Evolutionary conservation across 2,797 vertebrate genomes (phyloP), one percentile per base, ranked within the genome.

Genomic region (Pseudochirops corinnae): DNA sequence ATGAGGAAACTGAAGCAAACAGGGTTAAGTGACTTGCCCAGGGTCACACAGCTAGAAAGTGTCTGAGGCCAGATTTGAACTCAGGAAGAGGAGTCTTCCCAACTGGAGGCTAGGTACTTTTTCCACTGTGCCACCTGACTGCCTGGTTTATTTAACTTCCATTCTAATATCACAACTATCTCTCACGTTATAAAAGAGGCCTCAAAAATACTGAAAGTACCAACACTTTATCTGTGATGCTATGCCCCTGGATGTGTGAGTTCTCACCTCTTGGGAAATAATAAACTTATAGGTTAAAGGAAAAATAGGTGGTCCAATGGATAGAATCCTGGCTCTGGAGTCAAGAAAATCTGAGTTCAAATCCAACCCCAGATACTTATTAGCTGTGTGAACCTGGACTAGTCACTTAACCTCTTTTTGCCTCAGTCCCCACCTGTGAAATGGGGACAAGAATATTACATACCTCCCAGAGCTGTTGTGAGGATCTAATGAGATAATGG

Each of bases 81-180:
- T 82, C 16, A 82, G n/a, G 18, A 82, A 82, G 67, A 82, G n/a
- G 5, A 82, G 7, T 46, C 67, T 67, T 67, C 31, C 33, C 46
- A 21, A 46, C 21, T 10, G n/a, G 6, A 21, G 1, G 1, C 7
- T 7, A 9, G n/a, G 18, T 0, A 14, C 18, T n/a, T 11, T 82
- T 24, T 46, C n/a, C 39, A 39, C n/a, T 82, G 6, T 3, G 4
- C 0, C 10, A 26, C 9, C 1, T 82, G 46, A 18, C 39, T 82
- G 21, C 14, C 21, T 39, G 46, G 0, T 46, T 46, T 26, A 82
- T 3, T 82, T 82, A 39, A 46, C 74, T 87, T 87, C 39, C 12
- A 9, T 87, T 87, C 39, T 46, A 87, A 28, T 50, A 87, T 87
- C 28, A 50, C 74, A 87, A 87, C 13, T 50, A 46, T 24, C 24